Percentiles rank a stretch among this genome's conserved stretches.
These are phyloP conservation scores for Amblyjoppa fuscipennis DNA, from an alignment of 2,888 invertebrate species.

Conservation along the genomic window DNA sequence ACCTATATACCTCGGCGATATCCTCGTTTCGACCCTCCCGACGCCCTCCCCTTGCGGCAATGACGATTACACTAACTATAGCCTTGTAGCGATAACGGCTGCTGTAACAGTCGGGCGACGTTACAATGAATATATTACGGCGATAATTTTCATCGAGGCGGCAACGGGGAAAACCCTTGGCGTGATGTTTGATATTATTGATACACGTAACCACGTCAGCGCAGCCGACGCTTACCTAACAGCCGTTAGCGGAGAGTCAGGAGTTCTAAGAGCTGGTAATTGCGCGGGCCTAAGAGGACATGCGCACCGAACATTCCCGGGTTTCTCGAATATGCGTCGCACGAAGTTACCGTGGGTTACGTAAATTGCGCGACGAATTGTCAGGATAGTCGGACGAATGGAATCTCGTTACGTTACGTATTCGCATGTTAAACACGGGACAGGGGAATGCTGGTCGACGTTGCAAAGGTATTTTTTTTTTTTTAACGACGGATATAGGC, in stretches of 20 bases:
- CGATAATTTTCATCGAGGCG: conserved; percentile 46
- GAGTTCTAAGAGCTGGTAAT: not conserved
- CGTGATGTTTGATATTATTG: not conserved
- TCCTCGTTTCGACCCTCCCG: conserved; percentile 21
- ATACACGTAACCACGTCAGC: not conserved
- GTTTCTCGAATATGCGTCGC: not conserved
- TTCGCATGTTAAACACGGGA: not conserved
- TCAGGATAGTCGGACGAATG: not conserved
- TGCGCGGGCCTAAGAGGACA: not conserved
- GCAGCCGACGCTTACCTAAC: not conserved
- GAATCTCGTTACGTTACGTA: not conserved
- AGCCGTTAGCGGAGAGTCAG: not conserved
- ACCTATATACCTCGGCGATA: not conserved
- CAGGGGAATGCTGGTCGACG: too few species aligned
- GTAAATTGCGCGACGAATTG: not conserved
- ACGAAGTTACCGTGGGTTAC: not conserved
- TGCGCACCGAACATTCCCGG: not conserved
- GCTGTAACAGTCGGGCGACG: conserved; percentile 47
- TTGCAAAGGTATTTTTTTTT: too few species aligned
- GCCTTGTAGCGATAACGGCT: conserved; percentile 51
- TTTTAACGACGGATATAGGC: too few species aligned
- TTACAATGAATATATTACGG: conserved; percentile 56
- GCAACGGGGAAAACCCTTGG: not conserved
- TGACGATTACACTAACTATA: conserved; percentile 44
- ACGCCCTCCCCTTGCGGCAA: not conserved